Evolutionary conservation across 2,797 vertebrate species (phyloP).

Genomic region (Sylvilagus floridanus): DNA sequence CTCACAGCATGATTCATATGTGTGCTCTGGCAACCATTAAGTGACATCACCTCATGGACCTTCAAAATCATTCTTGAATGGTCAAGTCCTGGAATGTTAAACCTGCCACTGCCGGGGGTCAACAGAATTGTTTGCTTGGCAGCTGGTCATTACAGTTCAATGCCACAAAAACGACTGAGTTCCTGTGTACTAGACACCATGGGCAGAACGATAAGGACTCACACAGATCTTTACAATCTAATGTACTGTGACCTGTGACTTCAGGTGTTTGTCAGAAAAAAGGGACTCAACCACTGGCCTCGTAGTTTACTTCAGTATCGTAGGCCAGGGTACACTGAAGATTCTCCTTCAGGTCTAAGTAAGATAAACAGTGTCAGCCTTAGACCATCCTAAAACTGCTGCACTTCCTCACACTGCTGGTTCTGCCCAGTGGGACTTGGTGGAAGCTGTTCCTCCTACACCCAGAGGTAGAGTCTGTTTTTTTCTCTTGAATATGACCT

Average conservation of each 20-base stretch:
- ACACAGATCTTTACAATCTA: neutral
- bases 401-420: neutral
- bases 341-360: neutral
- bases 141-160: slow-evolving; percentile 1
- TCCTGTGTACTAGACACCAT: neutral
- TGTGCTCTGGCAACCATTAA: neutral
- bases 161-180: neutral
- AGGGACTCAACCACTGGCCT: neutral
- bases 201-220: slow-evolving; percentile 4
- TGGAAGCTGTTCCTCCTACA: neutral
- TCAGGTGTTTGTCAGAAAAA: slow-evolving; percentile 1
- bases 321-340: neutral
- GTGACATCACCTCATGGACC: neutral
- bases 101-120: neutral
- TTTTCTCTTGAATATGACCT: neutral
- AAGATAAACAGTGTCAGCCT: neutral
- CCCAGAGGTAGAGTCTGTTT: neutral
- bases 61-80: neutral
- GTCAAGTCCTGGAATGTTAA: slow-evolving; percentile 23
- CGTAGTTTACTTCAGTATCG: neutral
- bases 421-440: neutral
- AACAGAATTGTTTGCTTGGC: slow-evolving; percentile 33
- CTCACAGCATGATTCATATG: neutral
- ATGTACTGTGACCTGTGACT: neutral
- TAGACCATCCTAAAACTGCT: neutral